Evolutionary conservation across 2,888 invertebrate species (phyloP).

Genomic region (Trilocha varians): DNA sequence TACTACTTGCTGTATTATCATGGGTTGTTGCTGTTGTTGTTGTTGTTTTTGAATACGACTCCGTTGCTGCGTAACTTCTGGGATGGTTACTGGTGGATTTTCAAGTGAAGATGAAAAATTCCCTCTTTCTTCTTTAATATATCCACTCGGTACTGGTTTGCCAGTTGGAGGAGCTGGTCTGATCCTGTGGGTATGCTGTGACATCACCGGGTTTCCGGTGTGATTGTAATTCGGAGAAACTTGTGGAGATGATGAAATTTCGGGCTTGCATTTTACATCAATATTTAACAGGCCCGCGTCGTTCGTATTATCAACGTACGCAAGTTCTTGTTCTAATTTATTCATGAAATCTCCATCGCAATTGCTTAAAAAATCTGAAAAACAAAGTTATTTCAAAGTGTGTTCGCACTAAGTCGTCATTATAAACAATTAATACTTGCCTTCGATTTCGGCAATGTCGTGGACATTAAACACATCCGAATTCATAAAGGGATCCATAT

Average conservation of each 20-base stretch:
- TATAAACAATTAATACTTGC: slow-evolving; percentile 43
- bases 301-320: slow-evolving; percentile 35
- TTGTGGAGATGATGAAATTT: slow-evolving; percentile 38
- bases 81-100: slow-evolving; percentile 21
- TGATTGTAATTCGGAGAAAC: slow-evolving; percentile 41
- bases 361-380: slow-evolving; percentile 77
- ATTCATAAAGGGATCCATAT: slow-evolving; percentile 51
- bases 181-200: slow-evolving; percentile 44
- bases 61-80: slow-evolving; percentile 47
- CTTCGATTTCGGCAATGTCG: slow-evolving; percentile 80
- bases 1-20: slow-evolving; percentile 59
- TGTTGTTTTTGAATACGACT: slow-evolving; percentile 32
- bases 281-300: slow-evolving; percentile 41
- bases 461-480: slow-evolving; percentile 77
- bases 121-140: slow-evolving; percentile 42
- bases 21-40: slow-evolving; percentile 44
- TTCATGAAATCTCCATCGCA: slow-evolving; percentile 79
- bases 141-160: slow-evolving; percentile 36
- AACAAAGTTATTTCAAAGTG: slow-evolving; percentile 11
- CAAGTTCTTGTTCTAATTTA: slow-evolving; percentile 58
- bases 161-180: slow-evolving; percentile 10
- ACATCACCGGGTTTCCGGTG: slow-evolving; percentile 52
- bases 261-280: slow-evolving; percentile 39
- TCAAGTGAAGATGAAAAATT: slow-evolving; percentile 37
- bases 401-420: not conserved